A percentile compares a stretch with the other conserved stretches of the same genome.
phyloP scores from a whole-genome alignment of 2,888 invertebrate genomes.

The Pharmacophagus antenor region DNA sequence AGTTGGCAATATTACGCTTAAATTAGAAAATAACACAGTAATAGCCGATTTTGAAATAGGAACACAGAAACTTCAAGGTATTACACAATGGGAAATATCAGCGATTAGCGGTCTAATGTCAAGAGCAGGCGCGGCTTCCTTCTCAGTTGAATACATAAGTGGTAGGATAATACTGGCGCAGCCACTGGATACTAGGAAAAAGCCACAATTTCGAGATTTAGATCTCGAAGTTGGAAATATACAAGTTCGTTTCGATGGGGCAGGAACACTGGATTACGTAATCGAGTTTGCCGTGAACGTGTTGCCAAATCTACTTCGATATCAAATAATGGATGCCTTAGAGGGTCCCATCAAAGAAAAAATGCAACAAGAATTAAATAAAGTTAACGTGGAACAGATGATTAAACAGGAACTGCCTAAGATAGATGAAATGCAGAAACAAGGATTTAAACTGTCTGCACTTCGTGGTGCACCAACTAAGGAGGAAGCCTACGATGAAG shows the following conservation, averaged over 20 bases:
- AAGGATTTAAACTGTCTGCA: constrained; percentile 68
- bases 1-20: constrained; percentile 87
- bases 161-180: constrained; percentile 86
- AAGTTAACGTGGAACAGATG: constrained; percentile 86
- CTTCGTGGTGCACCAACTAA: constrained; percentile 45
- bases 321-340: constrained; percentile 92
- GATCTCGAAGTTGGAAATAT: constrained; percentile 92
- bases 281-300: constrained; percentile 91
- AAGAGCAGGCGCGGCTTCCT: constrained; percentile 86
- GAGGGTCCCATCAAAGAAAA: constrained; percentile 88
- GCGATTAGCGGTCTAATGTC: constrained; percentile 84
- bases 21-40: constrained; percentile 86
- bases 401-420: constrained; percentile 86
- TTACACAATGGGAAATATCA: constrained; percentile 89
- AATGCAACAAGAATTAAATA: constrained; percentile 87
- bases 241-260: constrained; percentile 90
- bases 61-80: constrained; percentile 88
- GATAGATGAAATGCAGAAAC: constrained; percentile 81
- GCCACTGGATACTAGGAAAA: constrained; percentile 87
- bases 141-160: constrained; percentile 89
- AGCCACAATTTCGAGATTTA: constrained; percentile 85
- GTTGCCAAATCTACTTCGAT: constrained; percentile 90
- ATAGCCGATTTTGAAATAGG: constrained; percentile 86
- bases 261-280: constrained; percentile 92
- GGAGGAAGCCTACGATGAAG: constrained; percentile 59